Evolutionary conservation across 2,113 vertebrate species (phyloP).

Genomic region (Oplegnathus fasciatus): DNA sequence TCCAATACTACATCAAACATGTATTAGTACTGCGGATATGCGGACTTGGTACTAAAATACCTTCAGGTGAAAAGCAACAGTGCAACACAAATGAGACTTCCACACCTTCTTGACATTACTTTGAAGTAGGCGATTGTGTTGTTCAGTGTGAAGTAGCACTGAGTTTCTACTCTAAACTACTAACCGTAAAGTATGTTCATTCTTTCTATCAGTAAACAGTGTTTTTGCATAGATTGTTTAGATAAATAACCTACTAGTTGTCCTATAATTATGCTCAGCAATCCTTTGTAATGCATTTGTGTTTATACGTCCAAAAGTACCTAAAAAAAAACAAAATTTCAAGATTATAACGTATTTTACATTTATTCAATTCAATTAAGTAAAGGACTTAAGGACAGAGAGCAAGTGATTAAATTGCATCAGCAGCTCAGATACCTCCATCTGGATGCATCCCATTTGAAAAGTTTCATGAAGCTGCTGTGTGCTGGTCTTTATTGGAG

Average conservation of each 20-base stretch:
- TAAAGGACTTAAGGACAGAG: no score
- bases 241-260: not conserved
- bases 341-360: not conserved
- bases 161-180: not conserved
- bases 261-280: not conserved
- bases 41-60: no score
- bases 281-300: not conserved
- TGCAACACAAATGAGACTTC: not conserved
- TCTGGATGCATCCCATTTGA: no score
- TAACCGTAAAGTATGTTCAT: no score
- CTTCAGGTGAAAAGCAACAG: conserved; percentile 10
- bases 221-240: no score
- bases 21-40: not conserved
- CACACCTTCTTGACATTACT: conserved; percentile 4
- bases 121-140: not conserved
- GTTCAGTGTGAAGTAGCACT: not conserved
- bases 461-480: no score
- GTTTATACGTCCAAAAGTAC: not conserved
- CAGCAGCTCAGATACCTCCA: no score
- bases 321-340: not conserved
- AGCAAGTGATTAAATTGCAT: no score
- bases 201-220: no score
- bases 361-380: not conserved
- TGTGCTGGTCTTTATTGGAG: no score
- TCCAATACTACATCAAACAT: not conserved